Evolutionary conservation across 2,797 vertebrate genomes (phyloP).

Genomic region (Pampus argenteus): DNA sequence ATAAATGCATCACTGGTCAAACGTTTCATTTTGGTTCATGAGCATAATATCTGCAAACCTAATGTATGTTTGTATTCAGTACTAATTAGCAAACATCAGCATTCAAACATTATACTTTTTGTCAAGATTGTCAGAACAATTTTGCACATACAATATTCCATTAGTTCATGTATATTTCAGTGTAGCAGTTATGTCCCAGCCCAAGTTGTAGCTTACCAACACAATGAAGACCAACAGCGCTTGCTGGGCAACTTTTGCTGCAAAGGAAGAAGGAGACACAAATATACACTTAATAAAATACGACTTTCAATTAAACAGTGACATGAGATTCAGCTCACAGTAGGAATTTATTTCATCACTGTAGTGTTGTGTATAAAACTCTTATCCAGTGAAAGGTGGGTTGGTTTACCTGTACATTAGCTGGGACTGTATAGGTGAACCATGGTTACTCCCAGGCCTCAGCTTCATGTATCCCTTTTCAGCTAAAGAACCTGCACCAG

Average conservation of each 20-base stretch:
- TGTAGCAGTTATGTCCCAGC: neutral
- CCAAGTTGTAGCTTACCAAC: constrained; percentile 82
- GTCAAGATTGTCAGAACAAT: neutral
- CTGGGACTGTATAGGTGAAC: constrained; percentile 69
- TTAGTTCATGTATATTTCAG: neutral
- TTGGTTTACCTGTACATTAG: constrained; percentile 80
- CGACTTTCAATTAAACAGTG: neutral
- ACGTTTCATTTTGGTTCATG: no score
- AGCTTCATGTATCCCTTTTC: constrained; percentile 84
- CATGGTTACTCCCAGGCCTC: constrained; percentile 60
- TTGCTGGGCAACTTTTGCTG: constrained; percentile 81
- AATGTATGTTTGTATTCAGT: no score
- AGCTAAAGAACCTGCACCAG: constrained; percentile 16
- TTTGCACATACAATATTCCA: neutral
- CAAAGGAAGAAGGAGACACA: constrained; percentile 38
- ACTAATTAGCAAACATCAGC: no score
- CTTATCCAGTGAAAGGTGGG: neutral
- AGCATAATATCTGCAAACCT: no score
- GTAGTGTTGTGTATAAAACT: neutral
- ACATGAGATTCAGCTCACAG: neutral
- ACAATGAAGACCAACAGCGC: constrained; percentile 86
- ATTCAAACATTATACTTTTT: no score
- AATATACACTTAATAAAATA: neutral
- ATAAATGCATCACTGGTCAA: no score
- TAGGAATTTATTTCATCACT: neutral